These are phyloP conservation scores for Epirrhoe alternata DNA, from an alignment of 2,888 invertebrate genomes.

Conservation along the genomic window DNA sequence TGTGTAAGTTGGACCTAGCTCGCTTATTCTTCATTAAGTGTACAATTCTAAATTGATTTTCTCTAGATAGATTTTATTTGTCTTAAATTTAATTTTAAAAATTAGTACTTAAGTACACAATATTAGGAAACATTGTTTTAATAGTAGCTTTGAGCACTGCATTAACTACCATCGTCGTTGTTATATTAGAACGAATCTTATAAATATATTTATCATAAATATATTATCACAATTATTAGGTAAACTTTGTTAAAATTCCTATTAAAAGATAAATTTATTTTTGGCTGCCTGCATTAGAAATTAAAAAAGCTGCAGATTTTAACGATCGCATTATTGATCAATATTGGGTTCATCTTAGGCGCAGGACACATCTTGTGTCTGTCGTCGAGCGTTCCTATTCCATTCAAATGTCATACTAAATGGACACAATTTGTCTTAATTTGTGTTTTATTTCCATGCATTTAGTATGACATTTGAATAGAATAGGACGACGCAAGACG, in stretches of 20 bases:
- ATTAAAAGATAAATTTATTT: neutral
- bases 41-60: neutral
- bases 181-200: neutral
- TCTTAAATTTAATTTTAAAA: constrained; percentile 2
- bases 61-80: neutral
- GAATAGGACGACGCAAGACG: too few species aligned
- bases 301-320: neutral
- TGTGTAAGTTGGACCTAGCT: neutral
- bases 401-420: too few species aligned
- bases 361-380: too few species aligned
- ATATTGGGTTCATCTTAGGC: too few species aligned
- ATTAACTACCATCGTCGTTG: constrained; percentile 9
- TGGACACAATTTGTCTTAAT: too few species aligned
- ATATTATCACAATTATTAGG: constrained; percentile 15
- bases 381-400: too few species aligned
- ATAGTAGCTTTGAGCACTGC: constrained; percentile 47
- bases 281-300: constrained; percentile 7
- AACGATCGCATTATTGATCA: too few species aligned
- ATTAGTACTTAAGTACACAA: constrained; percentile 43
- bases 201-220: neutral
- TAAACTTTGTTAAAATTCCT: neutral
- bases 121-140: constrained; percentile 33
- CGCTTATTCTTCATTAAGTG: neutral
- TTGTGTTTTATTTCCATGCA: too few species aligned
- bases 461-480: too few species aligned